phyloP scores from a whole-genome alignment of 2,797 vertebrate species.

The Jordanella pulchra region DNA sequence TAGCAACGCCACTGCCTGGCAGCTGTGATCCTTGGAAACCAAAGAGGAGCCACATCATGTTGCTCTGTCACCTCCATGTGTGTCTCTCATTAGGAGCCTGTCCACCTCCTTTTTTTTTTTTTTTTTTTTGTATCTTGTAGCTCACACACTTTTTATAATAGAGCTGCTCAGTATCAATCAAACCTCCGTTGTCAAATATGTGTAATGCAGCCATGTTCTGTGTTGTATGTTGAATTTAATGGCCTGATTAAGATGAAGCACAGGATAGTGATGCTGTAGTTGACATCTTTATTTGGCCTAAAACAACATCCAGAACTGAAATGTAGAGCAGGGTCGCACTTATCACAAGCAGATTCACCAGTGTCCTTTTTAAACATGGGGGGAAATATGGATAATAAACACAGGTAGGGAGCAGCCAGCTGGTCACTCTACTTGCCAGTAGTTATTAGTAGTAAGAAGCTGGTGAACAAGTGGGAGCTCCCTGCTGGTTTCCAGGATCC shows the following conservation, averaged over 20 bases:
- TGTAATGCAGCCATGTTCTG: not conserved
- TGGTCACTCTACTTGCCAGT: slow-evolving; percentile 16
- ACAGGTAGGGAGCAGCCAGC: slow-evolving; percentile 22
- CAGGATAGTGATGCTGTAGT: not conserved
- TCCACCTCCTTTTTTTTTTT: too few relatives aligned
- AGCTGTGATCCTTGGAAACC: slow-evolving; percentile 68
- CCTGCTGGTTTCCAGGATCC: slow-evolving; percentile 3
- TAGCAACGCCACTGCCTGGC: slow-evolving; percentile 69
- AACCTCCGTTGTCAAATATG: not conserved
- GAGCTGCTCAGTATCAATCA: not conserved
- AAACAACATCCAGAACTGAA: not conserved
- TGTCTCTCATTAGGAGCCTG: slow-evolving; percentile 29
- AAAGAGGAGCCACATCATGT: slow-evolving; percentile 31
- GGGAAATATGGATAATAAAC: not conserved
- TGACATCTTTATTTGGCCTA: not conserved
- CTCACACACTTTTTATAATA: not conserved
- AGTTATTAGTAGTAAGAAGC: slow-evolving; percentile 7
- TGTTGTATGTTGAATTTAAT: not conserved
- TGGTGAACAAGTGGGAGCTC: slow-evolving; percentile 10
- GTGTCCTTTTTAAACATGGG: slow-evolving; percentile 23
- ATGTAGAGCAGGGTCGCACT: slow-evolving; percentile 15
- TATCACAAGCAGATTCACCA: slow-evolving; percentile 23
- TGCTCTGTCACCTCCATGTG: slow-evolving; percentile 31
- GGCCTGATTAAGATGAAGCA: not conserved
- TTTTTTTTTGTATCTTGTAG: not conserved